Evolutionary conservation across 2,888 invertebrate genomes (phyloP).

Genomic region (Beris morrisii): DNA sequence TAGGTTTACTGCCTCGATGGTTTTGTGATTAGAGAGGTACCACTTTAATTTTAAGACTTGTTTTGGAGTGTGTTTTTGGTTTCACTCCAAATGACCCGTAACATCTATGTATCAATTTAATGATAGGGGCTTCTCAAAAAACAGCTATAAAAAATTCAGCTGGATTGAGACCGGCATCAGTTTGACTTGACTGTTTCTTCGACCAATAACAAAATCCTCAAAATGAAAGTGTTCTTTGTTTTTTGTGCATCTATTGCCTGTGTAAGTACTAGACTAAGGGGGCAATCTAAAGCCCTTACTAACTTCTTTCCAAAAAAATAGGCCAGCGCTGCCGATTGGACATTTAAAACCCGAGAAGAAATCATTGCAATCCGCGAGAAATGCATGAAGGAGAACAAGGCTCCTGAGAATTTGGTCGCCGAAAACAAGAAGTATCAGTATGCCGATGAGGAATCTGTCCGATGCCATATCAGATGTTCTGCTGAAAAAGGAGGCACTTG

Average conservation of each 20-base stretch:
- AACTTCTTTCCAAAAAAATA: not conserved
- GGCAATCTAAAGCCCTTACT: not conserved
- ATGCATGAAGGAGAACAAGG: conserved; percentile 11
- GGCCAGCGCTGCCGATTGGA: conserved; percentile 9
- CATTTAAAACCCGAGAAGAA: conserved; percentile 10
- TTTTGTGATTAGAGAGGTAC: too few relatives aligned
- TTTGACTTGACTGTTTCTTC: too few relatives aligned
- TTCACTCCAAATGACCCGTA: too few relatives aligned
- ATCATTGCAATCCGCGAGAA: not conserved
- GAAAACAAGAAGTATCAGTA: not conserved
- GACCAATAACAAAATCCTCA: not conserved
- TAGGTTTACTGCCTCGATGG: too few relatives aligned
- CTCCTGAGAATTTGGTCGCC: conserved; percentile 1
- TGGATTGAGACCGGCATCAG: too few relatives aligned
- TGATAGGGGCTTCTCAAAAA: too few relatives aligned
- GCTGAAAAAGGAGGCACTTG: not conserved
- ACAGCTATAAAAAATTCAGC: too few relatives aligned
- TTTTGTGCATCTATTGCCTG: not conserved
- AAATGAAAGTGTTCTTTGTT: not conserved
- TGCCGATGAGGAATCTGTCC: conserved; percentile 9
- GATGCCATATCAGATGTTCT: conserved; percentile 11
- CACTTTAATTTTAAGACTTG: too few relatives aligned
- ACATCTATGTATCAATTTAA: too few relatives aligned
- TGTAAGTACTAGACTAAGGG: not conserved
- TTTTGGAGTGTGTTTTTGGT: too few relatives aligned